These are phyloP conservation scores for Grantiella picta DNA, from an alignment of 2,113 vertebrate species.

Conservation along the genomic window DNA sequence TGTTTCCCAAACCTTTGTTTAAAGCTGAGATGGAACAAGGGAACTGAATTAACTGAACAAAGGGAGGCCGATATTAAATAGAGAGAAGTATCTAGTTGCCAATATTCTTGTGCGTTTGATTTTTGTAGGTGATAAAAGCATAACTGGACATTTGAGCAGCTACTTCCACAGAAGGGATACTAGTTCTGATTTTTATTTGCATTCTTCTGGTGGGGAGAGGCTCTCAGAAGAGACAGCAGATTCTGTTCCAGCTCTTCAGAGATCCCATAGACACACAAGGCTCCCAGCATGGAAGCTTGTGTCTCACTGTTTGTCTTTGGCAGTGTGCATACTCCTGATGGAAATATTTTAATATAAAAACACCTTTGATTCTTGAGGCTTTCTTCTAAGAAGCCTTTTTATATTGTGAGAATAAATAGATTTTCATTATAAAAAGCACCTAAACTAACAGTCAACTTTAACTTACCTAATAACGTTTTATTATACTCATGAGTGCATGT, in stretches of 20 bases:
- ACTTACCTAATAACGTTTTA: neutral
- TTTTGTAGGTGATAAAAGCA: neutral
- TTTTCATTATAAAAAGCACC: neutral
- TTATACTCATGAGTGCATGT: neutral
- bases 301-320: neutral
- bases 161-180: neutral
- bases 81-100: neutral
- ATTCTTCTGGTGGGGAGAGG: neutral
- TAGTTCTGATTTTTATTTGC: neutral
- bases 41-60: slow-evolving; percentile 25
- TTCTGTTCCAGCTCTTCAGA: neutral
- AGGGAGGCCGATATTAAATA: neutral
- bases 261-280: neutral
- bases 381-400: neutral
- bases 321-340: neutral
- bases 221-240: neutral
- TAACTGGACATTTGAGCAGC: neutral
- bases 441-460: neutral
- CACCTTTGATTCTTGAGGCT: neutral
- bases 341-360: neutral
- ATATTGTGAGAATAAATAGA: neutral
- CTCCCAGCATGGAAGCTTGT: neutral
- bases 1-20: slow-evolving; percentile 27
- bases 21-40: slow-evolving; percentile 8
- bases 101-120: neutral